Conservation (phyloP, 37 sponge, comb jelly and placozoan species). For the Theonella swinhoei region DNA sequence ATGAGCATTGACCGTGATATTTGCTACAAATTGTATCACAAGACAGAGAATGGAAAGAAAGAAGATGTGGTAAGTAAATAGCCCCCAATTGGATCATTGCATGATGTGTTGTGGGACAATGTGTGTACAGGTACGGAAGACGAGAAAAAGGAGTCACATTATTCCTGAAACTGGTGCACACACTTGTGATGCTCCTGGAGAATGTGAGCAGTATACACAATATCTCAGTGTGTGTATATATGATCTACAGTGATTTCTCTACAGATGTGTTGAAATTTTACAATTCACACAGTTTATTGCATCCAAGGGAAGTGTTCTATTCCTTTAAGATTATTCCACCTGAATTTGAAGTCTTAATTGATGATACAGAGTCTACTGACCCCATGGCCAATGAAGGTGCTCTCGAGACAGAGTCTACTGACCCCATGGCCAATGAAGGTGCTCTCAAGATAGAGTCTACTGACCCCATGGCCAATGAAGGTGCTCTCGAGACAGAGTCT, state of each 20-base stretch:
- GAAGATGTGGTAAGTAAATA: too few relatives aligned
- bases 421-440: too few relatives aligned
- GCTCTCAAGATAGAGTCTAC: too few relatives aligned
- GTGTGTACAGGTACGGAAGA: constrained; percentile 39
- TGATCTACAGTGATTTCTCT: too few relatives aligned
- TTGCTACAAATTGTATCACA: constrained; percentile 65
- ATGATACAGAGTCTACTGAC: too few relatives aligned
- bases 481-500: too few relatives aligned
- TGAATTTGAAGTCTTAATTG: constrained; percentile 4
- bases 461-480: too few relatives aligned
- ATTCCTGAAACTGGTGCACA: constrained; percentile 60
- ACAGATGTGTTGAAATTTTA: constrained; percentile 89
- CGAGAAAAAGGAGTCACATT: constrained; percentile 58
- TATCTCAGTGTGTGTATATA: neutral
- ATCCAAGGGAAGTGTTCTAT: constrained; percentile 77
- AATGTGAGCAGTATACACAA: constrained; percentile 52
- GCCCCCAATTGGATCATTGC: too few relatives aligned
- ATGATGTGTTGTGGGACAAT: too few relatives aligned
- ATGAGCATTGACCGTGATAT: constrained; percentile 72
- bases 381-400: too few relatives aligned
- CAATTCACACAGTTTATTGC: constrained; percentile 82
- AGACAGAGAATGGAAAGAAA: constrained; percentile 16
- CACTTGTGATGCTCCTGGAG: constrained; percentile 61
- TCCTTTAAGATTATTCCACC: constrained; percentile 56
- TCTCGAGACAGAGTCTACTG: too few relatives aligned